These are phyloP conservation scores for Pseudeuparius sepicola DNA, from an alignment of 2,888 invertebrate species.

Conservation along the genomic window DNA sequence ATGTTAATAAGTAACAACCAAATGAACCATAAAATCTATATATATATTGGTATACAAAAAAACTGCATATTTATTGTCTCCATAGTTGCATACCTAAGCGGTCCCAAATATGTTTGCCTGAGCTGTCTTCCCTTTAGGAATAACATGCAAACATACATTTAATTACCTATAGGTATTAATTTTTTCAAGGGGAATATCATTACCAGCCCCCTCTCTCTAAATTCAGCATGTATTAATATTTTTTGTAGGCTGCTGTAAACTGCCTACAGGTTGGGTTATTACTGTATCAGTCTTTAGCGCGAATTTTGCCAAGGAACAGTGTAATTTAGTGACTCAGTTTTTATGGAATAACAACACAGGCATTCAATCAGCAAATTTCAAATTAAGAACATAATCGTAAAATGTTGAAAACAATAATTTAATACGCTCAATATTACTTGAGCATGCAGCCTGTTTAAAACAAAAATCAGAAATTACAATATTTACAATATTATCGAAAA, in stretches of 20 bases:
- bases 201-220: conserved; percentile 12
- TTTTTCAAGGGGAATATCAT: conserved; percentile 16
- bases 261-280: conserved; percentile 19
- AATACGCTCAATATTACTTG: conserved; percentile 11
- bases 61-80: no score
- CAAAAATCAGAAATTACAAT: conserved; percentile 17
- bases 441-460: conserved; percentile 16
- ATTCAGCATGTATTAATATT: conserved; percentile 15
- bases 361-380: conserved; percentile 16
- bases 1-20: no score
- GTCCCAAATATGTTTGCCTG: no score
- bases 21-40: no score
- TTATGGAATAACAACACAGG: conserved; percentile 15
- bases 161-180: conserved; percentile 18
- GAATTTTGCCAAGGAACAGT: conserved; percentile 18
- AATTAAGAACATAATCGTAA: conserved; percentile 13
- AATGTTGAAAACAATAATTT: conserved; percentile 10
- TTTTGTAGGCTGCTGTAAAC: conserved; percentile 18
- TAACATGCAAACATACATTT: conserved; percentile 14
- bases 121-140: no score
- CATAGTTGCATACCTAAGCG: no score
- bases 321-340: conserved; percentile 21
- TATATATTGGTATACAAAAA: no score
- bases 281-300: conserved; percentile 15
- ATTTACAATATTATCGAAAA: conserved; percentile 17